Percentiles rank a stretch among this genome's conserved stretches.
Evolutionary conservation across 2,113 vertebrate species (phyloP).

Genomic region (Verasper variegatus): DNA sequence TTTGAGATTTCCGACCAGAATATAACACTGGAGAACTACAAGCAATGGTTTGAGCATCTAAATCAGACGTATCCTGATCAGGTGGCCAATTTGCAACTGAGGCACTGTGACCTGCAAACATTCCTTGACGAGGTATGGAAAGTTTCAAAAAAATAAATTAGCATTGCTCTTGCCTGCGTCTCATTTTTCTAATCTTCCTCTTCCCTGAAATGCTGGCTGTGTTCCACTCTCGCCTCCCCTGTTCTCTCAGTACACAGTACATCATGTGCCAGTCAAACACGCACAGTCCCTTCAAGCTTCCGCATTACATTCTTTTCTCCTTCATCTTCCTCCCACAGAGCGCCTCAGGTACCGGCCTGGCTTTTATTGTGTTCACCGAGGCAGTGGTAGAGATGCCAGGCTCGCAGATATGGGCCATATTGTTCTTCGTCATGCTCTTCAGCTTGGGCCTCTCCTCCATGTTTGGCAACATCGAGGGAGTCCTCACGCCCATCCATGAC

Average conservation of each 20-base stretch:
- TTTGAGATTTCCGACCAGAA: conserved; percentile 87
- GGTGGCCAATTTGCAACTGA: conserved; percentile 77
- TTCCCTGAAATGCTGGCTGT: neutral
- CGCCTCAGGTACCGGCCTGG: conserved; percentile 90
- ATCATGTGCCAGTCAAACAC: conserved; percentile 83
- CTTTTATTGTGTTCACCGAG: conserved; percentile 92
- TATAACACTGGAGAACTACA: conserved; percentile 83
- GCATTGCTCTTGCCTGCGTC: too few species aligned
- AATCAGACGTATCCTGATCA: conserved; percentile 70
- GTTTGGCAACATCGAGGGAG: conserved; percentile 91
- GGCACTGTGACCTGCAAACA: conserved; percentile 81
- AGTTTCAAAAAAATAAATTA: neutral
- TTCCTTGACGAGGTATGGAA: conserved; percentile 89
- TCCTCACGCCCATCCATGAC: conserved; percentile 88
- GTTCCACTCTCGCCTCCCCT: neutral
- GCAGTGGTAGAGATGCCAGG: conserved; percentile 89
- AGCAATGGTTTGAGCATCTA: conserved; percentile 70
- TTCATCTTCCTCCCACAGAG: conserved; percentile 77
- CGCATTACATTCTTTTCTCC: neutral
- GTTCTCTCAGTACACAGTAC: conserved; percentile 42
- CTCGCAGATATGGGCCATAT: conserved; percentile 88
- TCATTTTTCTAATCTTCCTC: neutral
- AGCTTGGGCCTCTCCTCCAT: conserved; percentile 92
- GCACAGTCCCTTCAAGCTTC: conserved; percentile 59
- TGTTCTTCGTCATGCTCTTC: conserved; percentile 95